Evolutionary conservation across 2,888 invertebrate species (phyloP).

Genomic region (Himalopsyche tibetana): DNA sequence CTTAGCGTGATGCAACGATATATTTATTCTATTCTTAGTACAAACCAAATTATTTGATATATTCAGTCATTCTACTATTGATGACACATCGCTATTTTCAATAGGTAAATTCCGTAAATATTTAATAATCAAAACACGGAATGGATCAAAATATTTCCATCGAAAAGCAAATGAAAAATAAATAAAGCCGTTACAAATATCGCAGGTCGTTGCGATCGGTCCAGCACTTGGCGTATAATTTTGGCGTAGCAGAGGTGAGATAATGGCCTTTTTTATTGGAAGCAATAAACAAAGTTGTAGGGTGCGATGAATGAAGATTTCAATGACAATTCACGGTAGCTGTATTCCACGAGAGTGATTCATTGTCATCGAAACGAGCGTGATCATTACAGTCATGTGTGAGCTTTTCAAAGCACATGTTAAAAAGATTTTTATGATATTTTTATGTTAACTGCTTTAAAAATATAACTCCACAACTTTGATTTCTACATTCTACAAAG

Average conservation of each 20-base stretch:
- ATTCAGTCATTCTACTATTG: too few relatives aligned
- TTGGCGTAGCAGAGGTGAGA: constrained; percentile 44
- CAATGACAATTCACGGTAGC: constrained; percentile 58
- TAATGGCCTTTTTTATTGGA: constrained; percentile 55
- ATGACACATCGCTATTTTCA: too few relatives aligned
- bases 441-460: not conserved
- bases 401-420: constrained; percentile 8
- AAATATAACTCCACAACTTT: not conserved
- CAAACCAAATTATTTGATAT: too few relatives aligned
- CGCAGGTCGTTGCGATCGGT: not conserved
- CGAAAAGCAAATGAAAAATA: not conserved
- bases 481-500: too few relatives aligned
- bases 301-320: constrained; percentile 62
- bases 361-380: constrained; percentile 58
- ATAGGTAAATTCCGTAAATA: too few relatives aligned
- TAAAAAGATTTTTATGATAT: not conserved
- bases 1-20: too few relatives aligned
- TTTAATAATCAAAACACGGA: too few relatives aligned
- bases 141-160: too few relatives aligned
- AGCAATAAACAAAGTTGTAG: constrained; percentile 60
- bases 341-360: constrained; percentile 59
- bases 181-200: constrained; percentile 2
- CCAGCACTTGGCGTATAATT: not conserved
- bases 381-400: not conserved
- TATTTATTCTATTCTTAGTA: too few relatives aligned